Conservation (phyloP, 2,888 invertebrate species). For the Seladonia tumulorum region DNA sequence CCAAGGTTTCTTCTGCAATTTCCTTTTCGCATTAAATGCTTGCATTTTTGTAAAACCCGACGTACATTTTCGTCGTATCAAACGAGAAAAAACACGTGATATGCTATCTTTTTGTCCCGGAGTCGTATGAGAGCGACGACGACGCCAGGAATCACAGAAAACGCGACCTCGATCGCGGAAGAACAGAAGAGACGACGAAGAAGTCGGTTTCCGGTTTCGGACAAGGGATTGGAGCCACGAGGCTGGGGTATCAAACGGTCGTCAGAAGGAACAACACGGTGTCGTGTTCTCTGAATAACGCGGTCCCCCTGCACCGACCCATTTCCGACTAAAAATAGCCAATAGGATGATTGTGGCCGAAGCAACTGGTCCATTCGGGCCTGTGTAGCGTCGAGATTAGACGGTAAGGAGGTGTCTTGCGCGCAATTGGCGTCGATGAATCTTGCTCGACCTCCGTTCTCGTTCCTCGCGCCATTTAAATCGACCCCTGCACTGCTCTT, state of each 20-base stretch:
- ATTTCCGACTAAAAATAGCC: slow-evolving; percentile 83
- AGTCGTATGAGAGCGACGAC: background rate
- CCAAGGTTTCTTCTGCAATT: too few relatives aligned
- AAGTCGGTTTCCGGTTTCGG: background rate
- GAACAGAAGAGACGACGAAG: background rate
- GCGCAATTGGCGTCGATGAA: slow-evolving; percentile 51
- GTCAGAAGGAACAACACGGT: slow-evolving; percentile 48
- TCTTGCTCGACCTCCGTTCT: slow-evolving; percentile 17
- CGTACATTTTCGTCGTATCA: too few relatives aligned
- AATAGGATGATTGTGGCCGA: slow-evolving; percentile 81
- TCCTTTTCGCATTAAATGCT: too few relatives aligned
- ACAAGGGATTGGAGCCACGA: background rate
- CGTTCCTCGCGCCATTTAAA: slow-evolving; percentile 10
- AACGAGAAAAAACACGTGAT: too few relatives aligned
- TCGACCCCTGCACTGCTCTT: background rate
- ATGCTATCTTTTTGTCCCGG: too few relatives aligned
- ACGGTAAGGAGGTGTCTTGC: slow-evolving; percentile 64
- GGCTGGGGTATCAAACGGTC: slow-evolving; percentile 14
- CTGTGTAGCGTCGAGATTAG: slow-evolving; percentile 62
- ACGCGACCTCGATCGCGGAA: background rate
- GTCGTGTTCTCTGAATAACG: slow-evolving; percentile 73
- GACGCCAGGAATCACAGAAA: background rate
- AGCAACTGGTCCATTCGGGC: slow-evolving; percentile 67
- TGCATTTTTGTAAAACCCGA: too few relatives aligned
- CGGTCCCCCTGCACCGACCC: slow-evolving; percentile 77